Evolutionary conservation across 2,113 vertebrate genomes (phyloP), one percentile per base, ranked within the genome.

Genomic region (Melanocharis versteri): DNA sequence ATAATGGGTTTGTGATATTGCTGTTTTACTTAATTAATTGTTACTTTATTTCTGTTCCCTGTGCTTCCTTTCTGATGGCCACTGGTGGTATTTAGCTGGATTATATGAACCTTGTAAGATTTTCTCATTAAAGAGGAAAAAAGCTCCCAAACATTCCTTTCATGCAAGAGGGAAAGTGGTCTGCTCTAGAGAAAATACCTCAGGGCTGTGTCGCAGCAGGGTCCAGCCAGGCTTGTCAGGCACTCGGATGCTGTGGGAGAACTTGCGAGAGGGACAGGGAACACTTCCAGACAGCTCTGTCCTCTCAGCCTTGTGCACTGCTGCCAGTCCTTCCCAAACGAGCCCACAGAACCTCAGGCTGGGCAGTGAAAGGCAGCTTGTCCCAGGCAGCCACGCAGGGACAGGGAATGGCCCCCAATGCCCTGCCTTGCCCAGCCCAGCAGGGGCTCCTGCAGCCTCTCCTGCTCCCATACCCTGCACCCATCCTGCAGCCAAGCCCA

Each of bases 81-180:
- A 78, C 47, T 30, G 57, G n/a, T 33, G 65, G 37, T 17, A 72
- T 78, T 89, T 47, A 57, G 40, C 57, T 71, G 53, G 22, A 22
- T 61, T 95, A 22, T 24, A 60, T 30, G 69, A 79, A 76, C 87
- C 45, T 42, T 68, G 56, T 73, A 78, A 58, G 69, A 31, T 51
- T 65, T 76, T 51, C 82, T 83, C 62, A 53, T 79, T 92, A 88
- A 79, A 71, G 60, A 89, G 37, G 60, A 58, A 26, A 65, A 94
- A 89, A 78, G 7, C 65, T 91, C 62, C 33, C 65, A 78, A 70
- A 65, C 83, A 75, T 91, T 93, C 79, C 73, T 92, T 83, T 70
- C 60, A 77, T 33, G 31, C n/a, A 79, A 82, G 54, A 96, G 39
- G 70, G 51, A 47, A 92, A 91, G 66, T 68, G 57, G 48, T 50